Conservation (phyloP, 1,140 invertebrate genomes). For the Odontomachus brunneus region DNA sequence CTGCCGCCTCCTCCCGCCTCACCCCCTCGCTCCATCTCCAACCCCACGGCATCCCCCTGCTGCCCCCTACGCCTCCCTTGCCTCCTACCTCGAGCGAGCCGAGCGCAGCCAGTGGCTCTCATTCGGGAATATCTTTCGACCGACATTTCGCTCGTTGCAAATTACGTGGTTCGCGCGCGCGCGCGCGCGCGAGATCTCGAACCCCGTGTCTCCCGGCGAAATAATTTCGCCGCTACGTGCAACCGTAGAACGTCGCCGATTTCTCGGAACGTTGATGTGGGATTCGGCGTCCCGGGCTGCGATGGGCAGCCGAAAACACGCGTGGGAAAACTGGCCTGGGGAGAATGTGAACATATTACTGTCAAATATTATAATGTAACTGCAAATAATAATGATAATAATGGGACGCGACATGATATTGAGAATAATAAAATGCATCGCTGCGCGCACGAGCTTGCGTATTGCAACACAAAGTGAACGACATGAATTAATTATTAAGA, state of each 20-base stretch:
- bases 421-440: constrained; percentile 1
- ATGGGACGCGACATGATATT: not conserved
- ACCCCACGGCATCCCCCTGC: constrained; percentile 68
- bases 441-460: not conserved
- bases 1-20: constrained; percentile 65
- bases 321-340: not conserved
- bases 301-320: no score
- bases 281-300: no score
- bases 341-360: not conserved
- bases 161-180: constrained; percentile 9
- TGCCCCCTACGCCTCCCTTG: constrained; percentile 58
- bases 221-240: not conserved
- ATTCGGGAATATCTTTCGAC: constrained; percentile 45
- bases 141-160: constrained; percentile 46
- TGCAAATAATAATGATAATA: not conserved
- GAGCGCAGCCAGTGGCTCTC: constrained; percentile 74
- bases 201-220: constrained; percentile 3
- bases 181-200: no score
- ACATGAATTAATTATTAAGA: constrained; percentile 5
- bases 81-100: constrained; percentile 65
- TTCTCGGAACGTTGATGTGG: not conserved
- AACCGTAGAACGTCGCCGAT: not conserved
- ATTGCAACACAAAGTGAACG: not conserved
- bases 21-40: constrained; percentile 58
- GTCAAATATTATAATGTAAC: not conserved